Percentiles rank a stretch among this genome's conserved stretches.
Conservation (phyloP, 2,113 vertebrate species). For the Poecile atricapillus region DNA sequence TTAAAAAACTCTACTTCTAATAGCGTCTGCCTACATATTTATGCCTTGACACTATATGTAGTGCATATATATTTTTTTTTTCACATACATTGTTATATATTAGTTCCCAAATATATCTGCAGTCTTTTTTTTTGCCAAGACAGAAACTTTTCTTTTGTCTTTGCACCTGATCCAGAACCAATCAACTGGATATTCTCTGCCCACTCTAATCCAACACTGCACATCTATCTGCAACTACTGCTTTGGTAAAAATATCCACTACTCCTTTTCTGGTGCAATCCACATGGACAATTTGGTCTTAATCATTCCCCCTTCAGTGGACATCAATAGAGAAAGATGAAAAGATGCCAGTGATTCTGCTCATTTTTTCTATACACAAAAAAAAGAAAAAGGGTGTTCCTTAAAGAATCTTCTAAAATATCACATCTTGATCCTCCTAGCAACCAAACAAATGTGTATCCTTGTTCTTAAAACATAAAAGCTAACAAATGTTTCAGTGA, state of each 20-base stretch:
- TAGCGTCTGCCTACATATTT: not conserved
- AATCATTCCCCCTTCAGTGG: not conserved
- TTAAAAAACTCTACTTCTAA: not conserved
- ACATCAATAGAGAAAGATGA: not conserved
- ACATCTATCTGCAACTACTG: not conserved
- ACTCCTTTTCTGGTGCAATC: not conserved
- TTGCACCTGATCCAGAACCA: not conserved
- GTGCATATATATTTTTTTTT: not conserved
- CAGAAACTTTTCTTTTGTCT: not conserved
- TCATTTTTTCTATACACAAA: not conserved
- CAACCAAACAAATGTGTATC: not conserved
- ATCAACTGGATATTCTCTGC: not conserved
- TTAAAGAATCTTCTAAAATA: not conserved
- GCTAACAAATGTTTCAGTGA: not conserved
- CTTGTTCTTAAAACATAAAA: not conserved
- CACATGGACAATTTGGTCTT: not conserved
- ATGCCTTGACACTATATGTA: fast-evolving
- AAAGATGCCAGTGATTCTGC: not conserved
- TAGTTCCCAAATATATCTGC: not conserved
- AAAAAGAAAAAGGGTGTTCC: not conserved
- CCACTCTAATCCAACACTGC: not conserved
- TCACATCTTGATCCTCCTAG: not conserved
- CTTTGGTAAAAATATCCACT: not conserved
- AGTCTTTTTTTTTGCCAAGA: not conserved
- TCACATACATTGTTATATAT: not conserved